Percentiles rank a stretch among this genome's conserved stretches.
These are phyloP conservation scores for Lagria hirta DNA, from an alignment of 2,888 invertebrate species.

Conservation along the genomic window DNA sequence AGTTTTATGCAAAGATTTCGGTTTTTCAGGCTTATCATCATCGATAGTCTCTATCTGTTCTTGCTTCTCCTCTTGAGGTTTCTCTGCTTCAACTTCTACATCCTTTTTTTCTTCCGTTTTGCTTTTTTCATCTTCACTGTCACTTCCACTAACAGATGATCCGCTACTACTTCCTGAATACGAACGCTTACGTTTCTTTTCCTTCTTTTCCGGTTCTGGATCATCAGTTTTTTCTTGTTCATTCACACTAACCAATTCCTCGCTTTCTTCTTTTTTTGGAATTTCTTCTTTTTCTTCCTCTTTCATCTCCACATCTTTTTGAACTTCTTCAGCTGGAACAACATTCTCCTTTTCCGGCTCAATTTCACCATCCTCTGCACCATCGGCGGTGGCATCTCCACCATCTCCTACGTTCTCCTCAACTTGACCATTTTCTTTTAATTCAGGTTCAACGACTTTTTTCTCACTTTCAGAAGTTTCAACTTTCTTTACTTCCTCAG, in stretches of 20 bases:
- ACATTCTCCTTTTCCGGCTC: constrained; percentile 31
- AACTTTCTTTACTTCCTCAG: constrained; percentile 32
- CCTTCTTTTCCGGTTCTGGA: constrained; percentile 54
- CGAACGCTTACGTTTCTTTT: constrained; percentile 55
- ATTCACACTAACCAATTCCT: constrained; percentile 33
- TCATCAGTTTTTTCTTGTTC: constrained; percentile 52
- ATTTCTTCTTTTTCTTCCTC: constrained; percentile 49
- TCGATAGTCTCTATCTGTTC: constrained; percentile 52
- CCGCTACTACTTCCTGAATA: constrained; percentile 56
- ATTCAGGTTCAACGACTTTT: constrained; percentile 43
- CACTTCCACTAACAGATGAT: constrained; percentile 56
- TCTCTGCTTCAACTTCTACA: constrained; percentile 45
- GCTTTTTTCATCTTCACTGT: constrained; percentile 52
- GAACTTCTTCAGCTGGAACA: constrained; percentile 54
- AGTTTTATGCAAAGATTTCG: constrained; percentile 87
- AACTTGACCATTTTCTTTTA: constrained; percentile 46
- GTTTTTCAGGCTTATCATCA: constrained; percentile 57
- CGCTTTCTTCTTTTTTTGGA: constrained; percentile 52
- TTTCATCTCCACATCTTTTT: too few relatives aligned
- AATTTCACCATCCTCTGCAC: constrained; percentile 32
- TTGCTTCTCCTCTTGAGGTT: constrained; percentile 46
- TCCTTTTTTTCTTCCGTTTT: constrained; percentile 38
- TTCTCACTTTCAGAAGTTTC: constrained; percentile 35
- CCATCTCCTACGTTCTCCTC: constrained; percentile 46
- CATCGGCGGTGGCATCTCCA: constrained; percentile 26